A percentile compares a stretch with the other conserved stretches of the same genome.
Conservation (phyloP, 2,113 vertebrate species). For the Psophia crepitans region DNA sequence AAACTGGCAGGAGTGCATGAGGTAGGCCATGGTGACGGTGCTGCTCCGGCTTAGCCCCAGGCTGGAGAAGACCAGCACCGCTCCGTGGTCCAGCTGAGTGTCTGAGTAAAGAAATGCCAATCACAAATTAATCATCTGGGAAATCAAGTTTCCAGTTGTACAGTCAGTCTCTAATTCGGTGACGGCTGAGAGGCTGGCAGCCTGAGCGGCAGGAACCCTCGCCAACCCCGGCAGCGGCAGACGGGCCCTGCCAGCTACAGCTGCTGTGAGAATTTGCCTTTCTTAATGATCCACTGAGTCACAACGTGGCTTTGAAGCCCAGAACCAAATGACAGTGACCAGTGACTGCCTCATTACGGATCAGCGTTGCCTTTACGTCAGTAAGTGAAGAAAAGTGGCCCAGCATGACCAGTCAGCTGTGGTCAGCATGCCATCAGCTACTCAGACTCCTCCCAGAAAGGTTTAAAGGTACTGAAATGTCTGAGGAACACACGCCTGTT, state of each 20-base stretch:
- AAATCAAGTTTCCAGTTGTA: not conserved
- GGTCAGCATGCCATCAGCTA: not conserved
- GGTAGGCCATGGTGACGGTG: slow-evolving; percentile 75
- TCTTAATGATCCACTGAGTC: not conserved
- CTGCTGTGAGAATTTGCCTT: not conserved
- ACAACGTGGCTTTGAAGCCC: not conserved
- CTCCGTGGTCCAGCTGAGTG: slow-evolving; percentile 28
- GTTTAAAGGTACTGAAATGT: not conserved
- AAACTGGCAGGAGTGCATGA: slow-evolving; percentile 76
- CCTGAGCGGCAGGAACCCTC: not conserved
- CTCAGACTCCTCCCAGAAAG: not conserved
- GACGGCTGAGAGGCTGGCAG: not conserved
- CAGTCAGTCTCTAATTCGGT: not conserved
- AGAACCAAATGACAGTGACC: not conserved
- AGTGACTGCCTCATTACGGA: not conserved
- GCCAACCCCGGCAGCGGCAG: slow-evolving; percentile 5
- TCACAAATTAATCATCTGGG: not conserved
- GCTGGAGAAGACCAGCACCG: slow-evolving; percentile 79
- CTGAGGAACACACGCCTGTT: not conserved
- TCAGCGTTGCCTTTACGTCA: not conserved
- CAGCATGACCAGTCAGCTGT: not conserved
- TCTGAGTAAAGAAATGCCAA: slow-evolving; percentile 55
- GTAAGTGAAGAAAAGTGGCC: not conserved
- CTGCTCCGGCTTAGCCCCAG: slow-evolving; percentile 82
- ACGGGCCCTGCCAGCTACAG: not conserved